Evolutionary conservation across 2,888 invertebrate genomes (phyloP).

Genomic region (Spodoptera littoralis): DNA sequence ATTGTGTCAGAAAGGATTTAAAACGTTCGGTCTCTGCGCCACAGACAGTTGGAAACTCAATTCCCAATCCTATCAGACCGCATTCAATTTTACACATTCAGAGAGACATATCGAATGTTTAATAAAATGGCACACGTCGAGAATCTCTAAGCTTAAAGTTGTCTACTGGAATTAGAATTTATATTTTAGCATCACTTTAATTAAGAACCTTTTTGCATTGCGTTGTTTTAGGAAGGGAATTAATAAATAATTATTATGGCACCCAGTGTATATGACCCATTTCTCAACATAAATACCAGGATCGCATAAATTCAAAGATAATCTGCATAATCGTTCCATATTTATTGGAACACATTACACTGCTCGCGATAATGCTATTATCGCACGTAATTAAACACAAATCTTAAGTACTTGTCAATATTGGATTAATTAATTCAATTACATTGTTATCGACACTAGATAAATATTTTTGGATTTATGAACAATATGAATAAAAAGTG

Average conservation of each 20-base stretch:
- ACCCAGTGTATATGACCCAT: neutral
- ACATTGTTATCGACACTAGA: constrained; percentile 22
- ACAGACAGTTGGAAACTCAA: constrained; percentile 10
- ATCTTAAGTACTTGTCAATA: constrained; percentile 17
- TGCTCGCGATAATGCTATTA: constrained; percentile 18
- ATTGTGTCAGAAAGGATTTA: constrained; percentile 7
- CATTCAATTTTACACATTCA: constrained; percentile 21
- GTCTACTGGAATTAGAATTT: neutral
- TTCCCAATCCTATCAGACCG: constrained; percentile 18
- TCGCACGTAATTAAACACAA: constrained; percentile 6
- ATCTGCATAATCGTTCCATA: constrained; percentile 3
- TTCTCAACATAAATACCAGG: constrained; percentile 22
- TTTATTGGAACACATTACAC: constrained; percentile 11
- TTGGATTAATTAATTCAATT: constrained; percentile 9
- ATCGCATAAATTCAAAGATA: constrained; percentile 36
- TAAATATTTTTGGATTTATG: constrained; percentile 2
- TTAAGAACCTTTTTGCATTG: too few species aligned
- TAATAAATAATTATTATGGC: neutral
- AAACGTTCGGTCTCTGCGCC: constrained; percentile 12
- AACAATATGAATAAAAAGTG: constrained; percentile 3
- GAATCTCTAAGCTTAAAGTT: constrained; percentile 4
- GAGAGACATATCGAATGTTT: neutral
- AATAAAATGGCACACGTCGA: constrained; percentile 18
- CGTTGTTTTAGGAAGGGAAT: too few species aligned
- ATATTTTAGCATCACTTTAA: too few species aligned